Evolutionary conservation across 2,888 invertebrate species (phyloP).

Genomic region (Tolmerus cingulatus): DNA sequence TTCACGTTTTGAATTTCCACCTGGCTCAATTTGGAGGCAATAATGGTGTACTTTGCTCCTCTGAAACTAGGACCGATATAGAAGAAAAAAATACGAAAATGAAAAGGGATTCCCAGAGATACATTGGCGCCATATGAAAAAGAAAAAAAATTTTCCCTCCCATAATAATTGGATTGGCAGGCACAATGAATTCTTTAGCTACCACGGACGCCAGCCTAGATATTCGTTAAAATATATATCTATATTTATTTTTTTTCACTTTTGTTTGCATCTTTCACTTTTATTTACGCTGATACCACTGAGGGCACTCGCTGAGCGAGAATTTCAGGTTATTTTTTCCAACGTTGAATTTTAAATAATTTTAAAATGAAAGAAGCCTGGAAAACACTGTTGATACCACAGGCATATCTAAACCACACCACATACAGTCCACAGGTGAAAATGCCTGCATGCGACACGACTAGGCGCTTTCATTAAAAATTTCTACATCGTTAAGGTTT

Average conservation of each 20-base stretch:
- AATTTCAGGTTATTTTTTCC: constrained; percentile 4
- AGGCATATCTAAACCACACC: constrained; percentile 3
- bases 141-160: constrained; percentile 26
- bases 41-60: constrained; percentile 16
- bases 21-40: constrained; percentile 41
- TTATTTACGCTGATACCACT: constrained; percentile 5
- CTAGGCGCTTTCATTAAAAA: constrained; percentile 19
- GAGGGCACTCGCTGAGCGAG: background rate
- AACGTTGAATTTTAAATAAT: background rate
- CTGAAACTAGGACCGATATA: background rate
- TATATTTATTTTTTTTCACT: background rate
- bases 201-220: background rate
- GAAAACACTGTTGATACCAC: constrained; percentile 13
- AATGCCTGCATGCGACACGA: background rate
- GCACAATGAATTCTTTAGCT: constrained; percentile 21
- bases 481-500: background rate
- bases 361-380: background rate
- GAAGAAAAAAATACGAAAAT: background rate
- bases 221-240: constrained; percentile 20
- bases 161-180: constrained; percentile 45
- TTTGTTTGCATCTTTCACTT: constrained; percentile 4
- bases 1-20: constrained; percentile 40
- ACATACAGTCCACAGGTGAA: background rate
- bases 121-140: background rate
- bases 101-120: background rate